Evolutionary conservation across 1,140 invertebrate species (phyloP), one percentile per base, ranked within the genome.

Genomic region (Drosophila carrolli): DNA sequence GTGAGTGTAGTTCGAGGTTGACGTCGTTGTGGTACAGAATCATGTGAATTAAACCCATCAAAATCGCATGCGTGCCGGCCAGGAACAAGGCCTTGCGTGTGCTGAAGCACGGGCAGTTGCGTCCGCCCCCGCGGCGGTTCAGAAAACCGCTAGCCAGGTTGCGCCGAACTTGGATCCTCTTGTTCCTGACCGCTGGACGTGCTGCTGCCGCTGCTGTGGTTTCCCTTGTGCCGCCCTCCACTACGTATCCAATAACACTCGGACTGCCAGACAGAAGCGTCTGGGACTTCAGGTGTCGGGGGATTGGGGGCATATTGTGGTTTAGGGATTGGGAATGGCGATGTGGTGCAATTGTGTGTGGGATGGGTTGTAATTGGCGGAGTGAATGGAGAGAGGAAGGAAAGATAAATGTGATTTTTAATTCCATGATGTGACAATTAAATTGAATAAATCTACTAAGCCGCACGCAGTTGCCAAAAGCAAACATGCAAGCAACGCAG

Each of bases 1-100:
- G 40, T 27, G 29, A 37, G 13, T 37, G 37, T 1, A 85, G 7
- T 16, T 43, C 23, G 23, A 85, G 35, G 16, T 53, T 29, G 29
- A 65, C 43, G 16, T 71, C 75, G 37, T 80, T 85, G 37, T 19
- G 40, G 14, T 27, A 44, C 10, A 80, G 13, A 40, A 74, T 47
- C 29, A 32, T 32, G 7, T 32, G 29, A 32, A 32, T 7, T 32
- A 32, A 32, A 8, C 29, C 29, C 29, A 32, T 32, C 29, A 32
- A 32, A 32, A 32, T 32, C 29, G 29, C 29, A 32, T 32, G 29
- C 29, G 29, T 32, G 29, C 1, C 29, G 29, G 29, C 29, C 29
- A 32, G 6, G 8, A 7, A 32, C 29, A 32, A 32, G 6, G 6
- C 29, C 29, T 6, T 32, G 29, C 29, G 29, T 32, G 29, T 32